Evolutionary conservation across 1,140 invertebrate genomes (phyloP), one percentile per base, ranked within the genome.

Genomic region (Lepidurus couesii): DNA sequence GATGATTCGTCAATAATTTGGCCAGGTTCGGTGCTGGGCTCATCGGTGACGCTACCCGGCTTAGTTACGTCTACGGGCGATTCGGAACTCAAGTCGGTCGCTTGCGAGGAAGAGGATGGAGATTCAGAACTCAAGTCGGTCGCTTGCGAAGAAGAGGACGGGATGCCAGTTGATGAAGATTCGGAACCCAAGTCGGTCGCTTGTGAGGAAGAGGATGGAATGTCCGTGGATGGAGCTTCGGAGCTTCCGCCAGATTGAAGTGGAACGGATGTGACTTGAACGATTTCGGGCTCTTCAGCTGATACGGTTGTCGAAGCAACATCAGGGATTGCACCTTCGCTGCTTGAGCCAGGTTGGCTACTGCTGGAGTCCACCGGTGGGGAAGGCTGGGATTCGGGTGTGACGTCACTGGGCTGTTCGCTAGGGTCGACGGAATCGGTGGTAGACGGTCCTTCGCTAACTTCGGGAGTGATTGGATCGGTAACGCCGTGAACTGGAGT

Each of bases 381-480:
- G 34, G 34, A 34, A 34, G 34, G 34, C 34, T 34, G 34, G 34
- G 34, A 4, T 4, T 34, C 34, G 34, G 34, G 34, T 34, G 34
- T 4, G 34, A 34, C 34, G 4, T 34, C 34, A 34, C 2, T 34
- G 34, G 34, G 34, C 4, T 34, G 34, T 34, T 34, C 34, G 34
- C 34, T 34, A 34, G 34, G 34, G 4, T 34, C 34, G 34, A 34
- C 53, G 53, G 53, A 9, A 21, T 65, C 13, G 53, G 9, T 65
- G 53, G 53, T 21, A 65, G 34, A 34, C 34, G 34, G 34, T 4
- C 34, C 34, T 75, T 75, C 24, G 74, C 34, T 73, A 44, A 43
- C 78, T 81, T 80, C 80, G 44, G 21, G 75, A 13, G 77, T 73
- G 53, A 65, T 16, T 3, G 53, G 53, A 3, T 21, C n/a, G 8